These are phyloP conservation scores for Apogon hyalosoma DNA, from an alignment of 2,797 vertebrate genomes.

Conservation along the genomic window DNA sequence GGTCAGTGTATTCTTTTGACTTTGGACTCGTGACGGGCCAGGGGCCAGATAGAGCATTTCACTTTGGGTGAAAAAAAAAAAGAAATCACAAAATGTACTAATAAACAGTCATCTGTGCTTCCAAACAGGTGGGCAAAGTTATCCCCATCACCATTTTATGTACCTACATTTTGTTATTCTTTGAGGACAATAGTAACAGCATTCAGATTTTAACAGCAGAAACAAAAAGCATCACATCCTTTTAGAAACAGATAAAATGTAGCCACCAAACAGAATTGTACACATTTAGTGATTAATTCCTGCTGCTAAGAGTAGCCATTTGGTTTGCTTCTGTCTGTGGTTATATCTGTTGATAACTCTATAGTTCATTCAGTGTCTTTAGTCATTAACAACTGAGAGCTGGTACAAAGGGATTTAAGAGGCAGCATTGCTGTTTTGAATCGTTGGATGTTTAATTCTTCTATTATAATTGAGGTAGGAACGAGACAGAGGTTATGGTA, in stretches of 20 bases:
- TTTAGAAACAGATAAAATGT: conserved; percentile 50
- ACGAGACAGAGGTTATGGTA: conserved; percentile 88
- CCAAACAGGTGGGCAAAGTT: neutral
- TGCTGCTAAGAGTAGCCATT: conserved; percentile 70
- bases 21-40: conserved; percentile 46
- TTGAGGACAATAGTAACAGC: conserved; percentile 28
- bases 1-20: conserved; percentile 78
- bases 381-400: conserved; percentile 85
- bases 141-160: neutral
- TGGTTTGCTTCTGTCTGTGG: conserved; percentile 72
- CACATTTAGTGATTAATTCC: conserved; percentile 40
- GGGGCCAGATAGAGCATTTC: neutral
- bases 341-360: conserved; percentile 76
- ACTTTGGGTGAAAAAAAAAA: conserved; percentile 30
- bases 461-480: conserved; percentile 90
- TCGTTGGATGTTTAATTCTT: conserved; percentile 89
- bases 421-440: conserved; percentile 85
- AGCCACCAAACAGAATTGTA: conserved; percentile 38
- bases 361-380: conserved; percentile 82
- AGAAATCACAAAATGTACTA: conserved; percentile 6
- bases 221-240: conserved; percentile 14
- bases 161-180: conserved; percentile 3
- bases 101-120: conserved; percentile 28
- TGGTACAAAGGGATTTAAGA: conserved; percentile 86
- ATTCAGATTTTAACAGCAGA: conserved; percentile 17